Conservation (phyloP, 2,888 invertebrate genomes). For the Mythimna albipuncta region DNA sequence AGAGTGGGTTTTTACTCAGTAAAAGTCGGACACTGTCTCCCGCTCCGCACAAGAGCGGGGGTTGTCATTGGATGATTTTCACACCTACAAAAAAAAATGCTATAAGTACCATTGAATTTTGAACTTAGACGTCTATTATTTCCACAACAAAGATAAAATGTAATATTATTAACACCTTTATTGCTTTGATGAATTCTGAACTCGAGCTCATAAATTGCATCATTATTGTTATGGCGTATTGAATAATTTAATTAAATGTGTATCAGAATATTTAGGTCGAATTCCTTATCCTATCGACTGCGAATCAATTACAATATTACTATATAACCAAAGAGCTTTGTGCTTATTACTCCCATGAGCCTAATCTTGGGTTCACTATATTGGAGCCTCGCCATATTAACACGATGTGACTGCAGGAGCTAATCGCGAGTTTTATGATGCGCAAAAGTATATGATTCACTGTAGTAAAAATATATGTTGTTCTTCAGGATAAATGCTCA, state of each 20-base stretch:
- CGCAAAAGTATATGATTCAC: too few species aligned
- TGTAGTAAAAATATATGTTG: too few species aligned
- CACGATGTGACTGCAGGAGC: too few species aligned
- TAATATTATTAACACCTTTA: constrained; percentile 13
- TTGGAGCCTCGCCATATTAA: constrained; percentile 15
- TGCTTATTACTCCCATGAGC: constrained; percentile 48
- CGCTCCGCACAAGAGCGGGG: too few species aligned
- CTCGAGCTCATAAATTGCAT: constrained; percentile 45
- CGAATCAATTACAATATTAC: constrained; percentile 43
- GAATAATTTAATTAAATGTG: constrained; percentile 55
- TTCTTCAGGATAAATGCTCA: too few species aligned
- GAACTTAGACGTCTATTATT: not conserved
- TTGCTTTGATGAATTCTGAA: constrained; percentile 30
- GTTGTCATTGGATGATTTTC: too few species aligned
- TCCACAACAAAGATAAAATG: constrained; percentile 2
- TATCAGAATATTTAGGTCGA: constrained; percentile 52
- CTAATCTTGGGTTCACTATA: constrained; percentile 57
- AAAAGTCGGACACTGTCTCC: too few species aligned
- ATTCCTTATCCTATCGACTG: constrained; percentile 47
- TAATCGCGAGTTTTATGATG: too few species aligned
- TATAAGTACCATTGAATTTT: not conserved
- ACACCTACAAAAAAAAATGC: too few species aligned
- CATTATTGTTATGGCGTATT: constrained; percentile 43
- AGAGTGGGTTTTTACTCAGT: too few species aligned
- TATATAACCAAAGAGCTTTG: constrained; percentile 26